Evolutionary conservation across 2,888 invertebrate species (phyloP).

Genomic region (Amiota communis): DNA sequence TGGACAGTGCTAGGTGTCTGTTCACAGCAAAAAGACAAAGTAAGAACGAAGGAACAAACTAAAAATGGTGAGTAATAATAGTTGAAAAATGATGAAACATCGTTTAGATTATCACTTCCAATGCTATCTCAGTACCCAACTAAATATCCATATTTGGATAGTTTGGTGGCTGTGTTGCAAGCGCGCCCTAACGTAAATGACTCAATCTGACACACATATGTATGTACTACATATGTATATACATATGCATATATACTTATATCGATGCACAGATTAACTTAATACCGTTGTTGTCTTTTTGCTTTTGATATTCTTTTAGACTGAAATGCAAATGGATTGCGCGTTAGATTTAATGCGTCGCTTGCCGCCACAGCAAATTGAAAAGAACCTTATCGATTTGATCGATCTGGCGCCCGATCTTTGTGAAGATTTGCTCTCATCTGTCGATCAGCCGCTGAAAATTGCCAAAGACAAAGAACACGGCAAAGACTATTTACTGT

Average conservation of each 20-base stretch:
- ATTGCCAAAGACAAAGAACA: conserved; percentile 95
- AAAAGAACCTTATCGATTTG: conserved; percentile 97
- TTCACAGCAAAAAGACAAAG: background rate
- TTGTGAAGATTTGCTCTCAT: conserved; percentile 96
- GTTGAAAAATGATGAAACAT: no score
- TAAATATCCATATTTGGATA: no score
- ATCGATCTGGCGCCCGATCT: conserved; percentile 96
- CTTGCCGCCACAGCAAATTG: conserved; percentile 98
- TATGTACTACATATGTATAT: no score
- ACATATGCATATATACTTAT: no score
- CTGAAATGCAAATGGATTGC: conserved; percentile 98
- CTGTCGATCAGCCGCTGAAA: conserved; percentile 98
- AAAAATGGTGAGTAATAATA: conserved; percentile 58
- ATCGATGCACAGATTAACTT: no score
- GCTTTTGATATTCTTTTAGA: conserved; percentile 75
- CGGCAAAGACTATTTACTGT: conserved; percentile 97
- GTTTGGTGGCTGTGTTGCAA: no score
- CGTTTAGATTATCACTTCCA: no score
- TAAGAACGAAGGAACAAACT: conserved; percentile 40
- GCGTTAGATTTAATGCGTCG: conserved; percentile 99
- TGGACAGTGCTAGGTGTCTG: no score
- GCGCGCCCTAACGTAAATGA: background rate
- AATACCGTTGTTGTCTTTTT: no score
- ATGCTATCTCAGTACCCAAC: no score
- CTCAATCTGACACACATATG: conserved; percentile 12